Percentiles rank a stretch among this genome's conserved stretches.
phyloP scores from a whole-genome alignment of 2,113 vertebrate species.

The Recurvirostra avosetta region DNA sequence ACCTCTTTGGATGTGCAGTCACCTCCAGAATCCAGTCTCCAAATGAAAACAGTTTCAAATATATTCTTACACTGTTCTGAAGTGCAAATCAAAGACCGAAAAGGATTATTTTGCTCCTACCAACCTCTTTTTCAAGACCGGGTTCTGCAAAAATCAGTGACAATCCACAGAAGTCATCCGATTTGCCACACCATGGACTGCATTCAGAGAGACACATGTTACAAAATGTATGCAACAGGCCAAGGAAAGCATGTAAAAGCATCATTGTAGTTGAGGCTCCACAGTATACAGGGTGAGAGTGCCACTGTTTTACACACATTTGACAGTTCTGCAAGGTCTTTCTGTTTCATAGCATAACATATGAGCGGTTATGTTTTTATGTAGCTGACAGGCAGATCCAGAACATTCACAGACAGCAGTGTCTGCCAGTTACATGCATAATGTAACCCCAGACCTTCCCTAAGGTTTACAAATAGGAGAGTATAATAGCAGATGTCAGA shows the following conservation, averaged over 20 bases:
- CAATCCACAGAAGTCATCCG: slow-evolving; percentile 83
- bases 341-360: background rate
- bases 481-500: background rate
- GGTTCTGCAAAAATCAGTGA: slow-evolving; percentile 89
- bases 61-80: background rate
- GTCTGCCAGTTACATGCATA: background rate
- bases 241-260: background rate
- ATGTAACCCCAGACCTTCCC: background rate
- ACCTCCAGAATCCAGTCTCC: background rate
- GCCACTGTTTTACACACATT: background rate
- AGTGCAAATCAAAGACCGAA: background rate
- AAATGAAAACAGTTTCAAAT: background rate
- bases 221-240: background rate
- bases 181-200: slow-evolving; percentile 88
- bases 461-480: background rate
- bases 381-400: background rate
- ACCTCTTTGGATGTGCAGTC: background rate
- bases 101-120: slow-evolving; percentile 23
- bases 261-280: rapidly evolving
- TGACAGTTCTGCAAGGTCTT: background rate
- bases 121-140: slow-evolving; percentile 91
- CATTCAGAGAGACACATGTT: background rate
- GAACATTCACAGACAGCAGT: background rate
- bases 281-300: background rate
- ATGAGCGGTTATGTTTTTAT: rapidly evolving